Evolutionary conservation across 1,140 invertebrate genomes (phyloP), one percentile per base, ranked within the genome.

Genomic region (Telenomus remus): DNA sequence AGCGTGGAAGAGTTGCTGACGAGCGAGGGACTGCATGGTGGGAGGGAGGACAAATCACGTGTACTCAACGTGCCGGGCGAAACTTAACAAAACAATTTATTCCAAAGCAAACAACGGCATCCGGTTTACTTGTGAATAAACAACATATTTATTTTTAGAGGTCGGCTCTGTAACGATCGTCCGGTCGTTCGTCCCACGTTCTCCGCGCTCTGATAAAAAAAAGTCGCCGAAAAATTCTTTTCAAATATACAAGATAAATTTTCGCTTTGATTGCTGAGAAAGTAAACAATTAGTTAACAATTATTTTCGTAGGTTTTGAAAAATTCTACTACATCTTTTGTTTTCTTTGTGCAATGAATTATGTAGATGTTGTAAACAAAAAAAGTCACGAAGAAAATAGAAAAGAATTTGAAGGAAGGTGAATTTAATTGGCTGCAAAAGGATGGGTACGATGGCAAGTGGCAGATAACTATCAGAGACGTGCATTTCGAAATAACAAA

Each of bases 91-190:
- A 88, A 88, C 87, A 87, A 88, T 87, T 88, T 87, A 82, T 84
- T 88, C 85, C 82, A 87, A 88, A 88, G 87, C 85, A 88, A 88
- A 88, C 87, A 88, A 84, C 80, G 85, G 86, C 87, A 88, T 88
- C 87, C 87, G 87, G 87, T 87, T 88, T 88, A 87, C 85, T 88
- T 87, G 86, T 87, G 86, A 88, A 88, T 88, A 88, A 88, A 88
- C 87, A 88, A 88, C 86, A 87, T 87, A 87, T 87, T 87, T 88
- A 88, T 87, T 88, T 88, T 88, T 86, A 87, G 87, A 88, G 84
- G 80, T 84, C 72, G 78, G 68, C 81, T 75, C 78, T 82, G 81
- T 82, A 82, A 81, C 73, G 64, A 72, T 71, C 68, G 73, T 57
- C 49, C 66, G 65, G 55, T 75, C 78, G 69, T 69, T 75, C 78